Conservation (phyloP, 2,888 invertebrate genomes). For the Chrysina gloriosa region DNA sequence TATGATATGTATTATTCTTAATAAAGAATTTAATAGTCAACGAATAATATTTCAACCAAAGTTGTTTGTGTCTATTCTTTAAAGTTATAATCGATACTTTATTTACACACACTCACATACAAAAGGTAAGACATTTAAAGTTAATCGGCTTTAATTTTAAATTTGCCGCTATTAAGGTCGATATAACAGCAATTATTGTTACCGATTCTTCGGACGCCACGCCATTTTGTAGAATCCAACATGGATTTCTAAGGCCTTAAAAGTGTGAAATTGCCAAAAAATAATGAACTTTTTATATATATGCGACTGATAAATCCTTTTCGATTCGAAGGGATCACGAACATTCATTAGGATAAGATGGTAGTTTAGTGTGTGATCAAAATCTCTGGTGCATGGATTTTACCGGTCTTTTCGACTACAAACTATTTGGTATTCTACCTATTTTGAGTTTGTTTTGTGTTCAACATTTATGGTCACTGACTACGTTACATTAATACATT, state of each 20-base stretch:
- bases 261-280: constrained; percentile 35
- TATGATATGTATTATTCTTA: too few species aligned
- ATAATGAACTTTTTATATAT: constrained; percentile 34
- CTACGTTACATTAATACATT: constrained; percentile 40
- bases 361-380: constrained; percentile 34
- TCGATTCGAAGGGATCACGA: constrained; percentile 7
- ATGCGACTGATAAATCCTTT: constrained; percentile 21
- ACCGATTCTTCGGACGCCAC: constrained; percentile 54
- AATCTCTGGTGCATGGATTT: constrained; percentile 38
- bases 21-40: too few species aligned
- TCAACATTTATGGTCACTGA: constrained; percentile 33
- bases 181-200: constrained; percentile 8
- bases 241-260: constrained; percentile 40
- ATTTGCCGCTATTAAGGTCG: background rate
- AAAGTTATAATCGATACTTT: too few species aligned
- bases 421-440: constrained; percentile 24
- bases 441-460: constrained; percentile 38
- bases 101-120: too few species aligned
- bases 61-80: too few species aligned
- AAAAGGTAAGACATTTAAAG: background rate
- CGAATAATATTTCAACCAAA: too few species aligned
- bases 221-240: constrained; percentile 57
- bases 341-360: constrained; percentile 27
- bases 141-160: background rate
- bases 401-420: constrained; percentile 38